Evolutionary conservation across 2,113 vertebrate species (phyloP).

Genomic region (Cairina moschata): DNA sequence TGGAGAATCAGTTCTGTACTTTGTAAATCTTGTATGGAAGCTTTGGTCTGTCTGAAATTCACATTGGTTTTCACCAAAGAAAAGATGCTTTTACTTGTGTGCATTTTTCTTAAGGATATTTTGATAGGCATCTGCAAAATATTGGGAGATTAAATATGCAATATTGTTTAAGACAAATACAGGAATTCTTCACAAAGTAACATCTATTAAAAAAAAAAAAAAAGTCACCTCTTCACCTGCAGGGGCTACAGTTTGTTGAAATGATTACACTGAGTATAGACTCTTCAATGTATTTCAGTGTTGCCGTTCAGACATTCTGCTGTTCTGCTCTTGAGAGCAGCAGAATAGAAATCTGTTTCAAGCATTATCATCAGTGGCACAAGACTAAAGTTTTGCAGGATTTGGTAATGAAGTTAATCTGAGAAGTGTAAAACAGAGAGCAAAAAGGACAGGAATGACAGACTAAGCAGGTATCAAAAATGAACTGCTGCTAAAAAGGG

Average conservation of each 20-base stretch:
- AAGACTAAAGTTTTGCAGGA: not conserved
- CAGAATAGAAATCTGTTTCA: not conserved
- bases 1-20: not conserved
- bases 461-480: not conserved
- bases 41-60: not conserved
- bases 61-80: accelerated
- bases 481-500: not conserved
- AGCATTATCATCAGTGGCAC: not conserved
- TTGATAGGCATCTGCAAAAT: accelerated
- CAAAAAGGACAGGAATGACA: not conserved
- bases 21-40: not conserved
- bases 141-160: not conserved
- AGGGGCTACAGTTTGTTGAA: not conserved
- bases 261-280: not conserved
- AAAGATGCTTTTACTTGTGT: not conserved
- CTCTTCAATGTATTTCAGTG: not conserved
- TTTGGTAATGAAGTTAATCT: not conserved
- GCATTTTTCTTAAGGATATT: not conserved
- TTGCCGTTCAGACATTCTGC: not conserved
- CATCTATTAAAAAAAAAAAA: not conserved
- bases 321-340: not conserved
- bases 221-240: not conserved
- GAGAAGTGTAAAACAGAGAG: not conserved
- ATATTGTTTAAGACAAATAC: not conserved
- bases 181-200: not conserved